Percentiles rank a stretch among this genome's conserved stretches.
These are phyloP conservation scores for Conus ventricosus DNA, from an alignment of 1,140 invertebrate species.

Conservation along the genomic window DNA sequence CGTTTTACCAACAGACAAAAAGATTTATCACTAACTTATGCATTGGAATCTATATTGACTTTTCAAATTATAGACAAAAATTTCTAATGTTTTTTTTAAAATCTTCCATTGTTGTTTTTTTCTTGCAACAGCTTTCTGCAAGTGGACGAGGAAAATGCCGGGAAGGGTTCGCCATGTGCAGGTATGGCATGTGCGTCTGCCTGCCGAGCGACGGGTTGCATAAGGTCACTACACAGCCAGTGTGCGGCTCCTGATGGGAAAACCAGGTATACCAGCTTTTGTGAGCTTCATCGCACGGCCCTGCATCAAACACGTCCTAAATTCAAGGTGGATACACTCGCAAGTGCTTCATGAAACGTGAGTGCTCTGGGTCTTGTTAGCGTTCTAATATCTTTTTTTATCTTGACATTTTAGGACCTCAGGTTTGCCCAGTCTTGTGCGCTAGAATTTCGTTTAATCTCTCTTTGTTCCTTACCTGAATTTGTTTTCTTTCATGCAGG, in stretches of 20 bases:
- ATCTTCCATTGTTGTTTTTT: background rate
- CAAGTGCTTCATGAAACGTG: slow-evolving; percentile 38
- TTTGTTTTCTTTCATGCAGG: no score
- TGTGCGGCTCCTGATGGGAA: slow-evolving; percentile 85
- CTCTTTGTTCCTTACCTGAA: no score
- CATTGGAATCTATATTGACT: no score
- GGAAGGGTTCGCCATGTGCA: slow-evolving; percentile 81
- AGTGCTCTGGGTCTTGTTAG: background rate
- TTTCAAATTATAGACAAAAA: no score
- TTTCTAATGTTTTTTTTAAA: no score
- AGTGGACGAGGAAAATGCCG: slow-evolving; percentile 76
- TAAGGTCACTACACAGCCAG: slow-evolving; percentile 78
- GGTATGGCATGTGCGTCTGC: slow-evolving; percentile 81
- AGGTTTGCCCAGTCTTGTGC: no score
- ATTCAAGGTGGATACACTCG: slow-evolving; percentile 77
- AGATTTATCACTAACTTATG: no score
- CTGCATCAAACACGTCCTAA: slow-evolving; percentile 79
- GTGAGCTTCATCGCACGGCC: slow-evolving; percentile 85
- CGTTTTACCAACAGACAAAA: no score
- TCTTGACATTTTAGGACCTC: no score
- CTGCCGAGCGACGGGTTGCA: slow-evolving; percentile 77
- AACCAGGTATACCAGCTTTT: slow-evolving; percentile 85
- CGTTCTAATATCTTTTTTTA: background rate
- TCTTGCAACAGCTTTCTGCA: slow-evolving; percentile 56
- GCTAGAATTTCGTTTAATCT: no score